Percentiles rank a stretch among this genome's conserved stretches.
phyloP scores from a whole-genome alignment of 2,888 invertebrate genomes.

The Cantharis lateralis region DNA sequence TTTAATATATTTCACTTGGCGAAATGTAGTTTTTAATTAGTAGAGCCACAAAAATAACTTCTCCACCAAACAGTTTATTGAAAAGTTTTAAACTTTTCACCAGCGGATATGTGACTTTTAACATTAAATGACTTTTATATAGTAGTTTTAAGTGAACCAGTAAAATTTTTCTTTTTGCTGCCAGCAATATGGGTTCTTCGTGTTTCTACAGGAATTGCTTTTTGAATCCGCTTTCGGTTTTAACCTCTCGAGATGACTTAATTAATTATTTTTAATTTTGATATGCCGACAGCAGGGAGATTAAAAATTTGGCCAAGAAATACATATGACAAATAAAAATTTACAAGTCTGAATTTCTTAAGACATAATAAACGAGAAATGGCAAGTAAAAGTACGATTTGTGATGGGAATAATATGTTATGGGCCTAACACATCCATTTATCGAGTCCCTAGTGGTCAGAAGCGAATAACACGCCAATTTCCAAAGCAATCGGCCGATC shows the following conservation, averaged over 20 bases:
- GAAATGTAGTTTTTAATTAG: slow-evolving; percentile 20
- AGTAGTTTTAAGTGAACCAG: neutral
- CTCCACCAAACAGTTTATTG: neutral
- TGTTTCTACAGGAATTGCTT: slow-evolving; percentile 14
- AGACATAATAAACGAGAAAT: slow-evolving; percentile 29
- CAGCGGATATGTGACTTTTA: neutral
- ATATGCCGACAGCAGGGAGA: neutral
- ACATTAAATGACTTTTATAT: neutral
- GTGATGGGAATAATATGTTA: slow-evolving; percentile 34
- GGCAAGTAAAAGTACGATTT: slow-evolving; percentile 29
- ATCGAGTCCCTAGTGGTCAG: slow-evolving; percentile 47
- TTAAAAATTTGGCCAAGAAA: neutral
- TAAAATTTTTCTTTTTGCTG: neutral
- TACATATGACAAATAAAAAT: slow-evolving; percentile 16
- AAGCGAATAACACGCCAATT: slow-evolving; percentile 54
- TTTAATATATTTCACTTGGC: slow-evolving; percentile 22
- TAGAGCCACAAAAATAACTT: slow-evolving; percentile 2
- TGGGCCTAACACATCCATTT: slow-evolving; percentile 33
- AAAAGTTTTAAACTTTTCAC: neutral
- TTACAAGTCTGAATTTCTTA: slow-evolving; percentile 16
- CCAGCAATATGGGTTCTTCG: neutral
- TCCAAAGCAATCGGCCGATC: slow-evolving; percentile 52
- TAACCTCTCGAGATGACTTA: neutral
- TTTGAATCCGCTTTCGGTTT: neutral
- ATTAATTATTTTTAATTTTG: neutral